Conservation (phyloP, 1,140 invertebrate species). For the Meloidogyne chitwoodi region DNA sequence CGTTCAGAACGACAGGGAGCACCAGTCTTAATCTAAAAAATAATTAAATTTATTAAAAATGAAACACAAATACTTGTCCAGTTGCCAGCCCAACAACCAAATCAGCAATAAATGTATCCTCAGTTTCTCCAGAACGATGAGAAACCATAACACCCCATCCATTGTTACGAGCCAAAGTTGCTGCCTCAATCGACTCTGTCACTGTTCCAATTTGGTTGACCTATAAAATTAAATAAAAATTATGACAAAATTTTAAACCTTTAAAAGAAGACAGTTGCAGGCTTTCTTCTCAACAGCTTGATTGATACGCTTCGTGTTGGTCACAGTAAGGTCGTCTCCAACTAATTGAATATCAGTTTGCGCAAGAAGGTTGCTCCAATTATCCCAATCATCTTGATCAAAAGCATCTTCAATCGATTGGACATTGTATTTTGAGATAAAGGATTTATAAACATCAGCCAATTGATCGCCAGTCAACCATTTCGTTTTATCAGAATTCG, state of each 20-base stretch:
- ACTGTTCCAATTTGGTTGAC: slow-evolving; percentile 98
- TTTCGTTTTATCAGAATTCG: slow-evolving; percentile 70
- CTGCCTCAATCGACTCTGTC: slow-evolving; percentile 91
- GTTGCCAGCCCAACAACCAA: slow-evolving; percentile 94
- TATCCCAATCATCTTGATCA: slow-evolving; percentile 91
- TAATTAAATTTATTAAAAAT: not conserved
- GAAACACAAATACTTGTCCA: slow-evolving; percentile 69
- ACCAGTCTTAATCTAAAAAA: slow-evolving; percentile 87
- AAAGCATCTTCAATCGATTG: slow-evolving; percentile 98
- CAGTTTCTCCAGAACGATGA: slow-evolving; percentile 94
- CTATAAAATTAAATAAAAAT: slow-evolving; percentile 33
- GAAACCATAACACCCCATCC: slow-evolving; percentile 99
- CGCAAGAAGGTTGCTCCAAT: slow-evolving; percentile 78
- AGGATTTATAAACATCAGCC: slow-evolving; percentile 80
- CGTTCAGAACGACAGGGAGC: slow-evolving; percentile 96
- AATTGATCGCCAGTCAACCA: slow-evolving; percentile 71
- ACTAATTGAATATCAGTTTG: slow-evolving; percentile 74
- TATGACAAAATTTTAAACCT: slow-evolving; percentile 61
- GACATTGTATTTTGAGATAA: slow-evolving; percentile 88
- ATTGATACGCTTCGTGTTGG: slow-evolving; percentile 86
- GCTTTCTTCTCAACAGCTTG: slow-evolving; percentile 94
- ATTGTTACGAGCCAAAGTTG: slow-evolving; percentile 82
- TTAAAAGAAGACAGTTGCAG: slow-evolving; percentile 91
- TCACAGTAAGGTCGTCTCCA: slow-evolving; percentile 91
- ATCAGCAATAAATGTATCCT: slow-evolving; percentile 98